Conservation (phyloP, 37 sponge, comb jelly and placozoan species). For the Dysidea cf. avara region DNA sequence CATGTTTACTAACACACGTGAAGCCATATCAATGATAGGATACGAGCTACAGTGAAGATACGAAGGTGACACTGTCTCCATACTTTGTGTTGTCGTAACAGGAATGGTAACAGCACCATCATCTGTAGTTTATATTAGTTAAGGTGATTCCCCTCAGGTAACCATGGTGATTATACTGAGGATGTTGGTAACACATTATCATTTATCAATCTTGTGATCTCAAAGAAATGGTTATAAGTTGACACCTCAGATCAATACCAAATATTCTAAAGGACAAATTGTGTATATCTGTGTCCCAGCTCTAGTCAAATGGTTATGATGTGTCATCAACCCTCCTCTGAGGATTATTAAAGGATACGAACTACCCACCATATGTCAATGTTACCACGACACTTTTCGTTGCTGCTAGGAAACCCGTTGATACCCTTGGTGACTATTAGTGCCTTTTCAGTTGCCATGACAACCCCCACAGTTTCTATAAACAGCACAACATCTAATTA, state of each 20-base stretch:
- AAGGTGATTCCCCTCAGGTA: constrained; percentile 4
- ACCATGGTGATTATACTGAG: not conserved
- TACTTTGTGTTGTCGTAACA: constrained; percentile 93
- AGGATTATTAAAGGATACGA: constrained; percentile 41
- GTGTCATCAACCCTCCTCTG: no score
- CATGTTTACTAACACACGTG: not conserved
- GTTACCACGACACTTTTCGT: constrained; percentile 69
- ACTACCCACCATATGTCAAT: constrained; percentile 99
- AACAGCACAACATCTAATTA: not conserved
- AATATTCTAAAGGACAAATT: no score
- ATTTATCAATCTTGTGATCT: not conserved
- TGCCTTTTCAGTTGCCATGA: constrained; percentile 63
- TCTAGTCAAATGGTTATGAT: no score
- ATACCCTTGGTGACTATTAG: constrained; percentile 85
- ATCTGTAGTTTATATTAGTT: constrained; percentile 40
- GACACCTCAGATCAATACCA: no score
- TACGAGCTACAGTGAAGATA: constrained; percentile 98
- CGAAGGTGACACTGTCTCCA: constrained; percentile 91
- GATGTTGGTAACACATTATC: not conserved
- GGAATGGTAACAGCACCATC: constrained; percentile 98
- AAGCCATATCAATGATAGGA: constrained; percentile 4
- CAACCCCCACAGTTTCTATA: constrained; percentile 68
- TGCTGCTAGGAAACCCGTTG: constrained; percentile 89
- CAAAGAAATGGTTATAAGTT: not conserved
- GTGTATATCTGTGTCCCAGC: no score